A percentile compares a stretch with the other conserved stretches of the same genome.
phyloP scores from a whole-genome alignment of 1,140 invertebrate genomes.

The Danaus melanippus region DNA sequence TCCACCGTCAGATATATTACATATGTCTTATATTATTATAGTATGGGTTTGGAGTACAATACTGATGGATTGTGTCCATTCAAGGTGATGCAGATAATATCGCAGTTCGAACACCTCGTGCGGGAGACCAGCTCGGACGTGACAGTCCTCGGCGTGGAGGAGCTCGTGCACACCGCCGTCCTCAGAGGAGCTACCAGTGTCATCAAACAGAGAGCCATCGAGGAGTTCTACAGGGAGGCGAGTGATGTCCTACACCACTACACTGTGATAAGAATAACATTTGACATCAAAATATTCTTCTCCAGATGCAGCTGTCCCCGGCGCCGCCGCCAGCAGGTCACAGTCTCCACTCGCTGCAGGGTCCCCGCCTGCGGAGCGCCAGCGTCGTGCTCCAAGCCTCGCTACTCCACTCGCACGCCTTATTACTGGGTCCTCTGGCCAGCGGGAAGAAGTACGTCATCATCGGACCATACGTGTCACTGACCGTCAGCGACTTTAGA shows the following conservation, averaged over 20 bases:
- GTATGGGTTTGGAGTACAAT: no score
- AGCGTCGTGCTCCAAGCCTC: slow-evolving; percentile 15
- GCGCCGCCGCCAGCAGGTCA: background rate
- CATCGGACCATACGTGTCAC: slow-evolving; percentile 38
- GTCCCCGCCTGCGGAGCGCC: slow-evolving; percentile 15
- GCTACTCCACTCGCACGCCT: slow-evolving; percentile 6
- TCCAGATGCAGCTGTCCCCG: slow-evolving; percentile 2
- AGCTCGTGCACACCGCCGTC: slow-evolving; percentile 46
- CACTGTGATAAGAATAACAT: background rate
- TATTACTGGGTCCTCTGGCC: slow-evolving; percentile 10
- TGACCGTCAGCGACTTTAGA: slow-evolving; percentile 24
- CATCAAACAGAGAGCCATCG: slow-evolving; percentile 44
- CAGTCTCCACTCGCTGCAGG: slow-evolving; percentile 13
- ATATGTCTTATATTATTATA: no score
- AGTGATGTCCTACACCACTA: background rate
- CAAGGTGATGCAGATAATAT: slow-evolving; percentile 59
- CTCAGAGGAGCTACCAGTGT: slow-evolving; percentile 41
- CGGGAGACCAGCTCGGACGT: slow-evolving; percentile 25
- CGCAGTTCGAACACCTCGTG: slow-evolving; percentile 49
- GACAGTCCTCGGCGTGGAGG: slow-evolving; percentile 36
- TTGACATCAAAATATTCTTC: slow-evolving; percentile 1
- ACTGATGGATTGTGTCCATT: slow-evolving; percentile 4
- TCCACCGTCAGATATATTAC: no score
- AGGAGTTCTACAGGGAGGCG: slow-evolving; percentile 50
- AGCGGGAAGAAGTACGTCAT: slow-evolving; percentile 21